Evolutionary conservation across 1,140 invertebrate genomes (phyloP).

Genomic region (Eupeodes corollae): DNA sequence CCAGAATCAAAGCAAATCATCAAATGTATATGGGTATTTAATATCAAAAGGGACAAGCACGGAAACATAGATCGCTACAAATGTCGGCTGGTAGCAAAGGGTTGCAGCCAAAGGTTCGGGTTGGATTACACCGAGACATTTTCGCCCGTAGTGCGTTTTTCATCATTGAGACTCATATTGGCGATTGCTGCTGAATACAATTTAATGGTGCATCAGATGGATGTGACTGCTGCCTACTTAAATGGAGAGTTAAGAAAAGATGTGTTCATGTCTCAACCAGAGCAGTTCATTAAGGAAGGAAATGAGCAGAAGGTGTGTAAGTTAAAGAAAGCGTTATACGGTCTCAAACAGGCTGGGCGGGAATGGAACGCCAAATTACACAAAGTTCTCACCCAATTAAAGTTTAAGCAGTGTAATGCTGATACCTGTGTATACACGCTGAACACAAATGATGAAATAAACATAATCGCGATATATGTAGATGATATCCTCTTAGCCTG

Average conservation of each 20-base stretch:
- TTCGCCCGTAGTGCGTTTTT: constrained; percentile 31
- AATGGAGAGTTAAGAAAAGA: constrained; percentile 32
- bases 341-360: constrained; percentile 1
- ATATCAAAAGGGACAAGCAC: constrained; percentile 19
- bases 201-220: no score
- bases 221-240: constrained; percentile 39
- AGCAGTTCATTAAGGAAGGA: not conserved
- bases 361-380: no score
- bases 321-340: constrained; percentile 1
- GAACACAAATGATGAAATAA: not conserved
- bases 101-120: constrained; percentile 13
- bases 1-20: constrained; percentile 18
- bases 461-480: not conserved
- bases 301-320: not conserved
- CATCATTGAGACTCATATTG: constrained; percentile 36
- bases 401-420: constrained; percentile 13
- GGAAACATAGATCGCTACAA: constrained; percentile 22
- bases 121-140: constrained; percentile 39
- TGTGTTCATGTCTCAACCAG: constrained; percentile 3
- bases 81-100: constrained; percentile 28
- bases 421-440: constrained; percentile 11
- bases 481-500: constrained; percentile 1
- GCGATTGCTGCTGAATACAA: constrained; percentile 25
- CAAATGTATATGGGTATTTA: constrained; percentile 29
- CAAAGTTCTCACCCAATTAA: no score